Evolutionary conservation across 2,888 invertebrate genomes (phyloP).

Genomic region (Azorinus chamasolen): DNA sequence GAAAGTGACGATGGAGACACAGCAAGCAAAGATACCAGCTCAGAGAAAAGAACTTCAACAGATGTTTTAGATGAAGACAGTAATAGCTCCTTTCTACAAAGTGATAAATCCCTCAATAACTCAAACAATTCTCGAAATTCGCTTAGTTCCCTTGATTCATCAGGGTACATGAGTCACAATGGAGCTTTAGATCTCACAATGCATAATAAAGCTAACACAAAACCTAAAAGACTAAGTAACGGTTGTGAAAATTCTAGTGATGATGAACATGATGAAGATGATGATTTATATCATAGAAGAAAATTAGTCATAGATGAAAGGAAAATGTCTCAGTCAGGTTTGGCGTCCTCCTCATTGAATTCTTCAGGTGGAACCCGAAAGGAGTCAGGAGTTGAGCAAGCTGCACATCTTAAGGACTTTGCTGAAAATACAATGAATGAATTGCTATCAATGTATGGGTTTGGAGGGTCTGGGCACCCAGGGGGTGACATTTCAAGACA

Average conservation of each 20-base stretch:
- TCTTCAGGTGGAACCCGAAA: constrained; percentile 2
- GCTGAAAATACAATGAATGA: constrained; percentile 94
- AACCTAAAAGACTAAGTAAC: background rate
- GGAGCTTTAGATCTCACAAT: constrained; percentile 61
- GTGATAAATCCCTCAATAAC: constrained; percentile 38
- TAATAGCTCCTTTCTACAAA: constrained; percentile 29
- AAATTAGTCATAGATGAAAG: constrained; percentile 44
- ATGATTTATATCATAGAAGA: constrained; percentile 41
- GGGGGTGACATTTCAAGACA: constrained; percentile 88
- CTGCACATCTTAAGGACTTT: constrained; percentile 89
- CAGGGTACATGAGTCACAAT: constrained; percentile 13
- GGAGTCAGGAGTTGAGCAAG: constrained; percentile 42
- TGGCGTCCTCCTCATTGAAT: constrained; percentile 6
- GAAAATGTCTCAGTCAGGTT: constrained; percentile 2
- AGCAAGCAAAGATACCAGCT: constrained; percentile 15
- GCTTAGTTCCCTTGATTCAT: constrained; percentile 5
- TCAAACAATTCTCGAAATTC: constrained; percentile 46
- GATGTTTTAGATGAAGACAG: constrained; percentile 34
- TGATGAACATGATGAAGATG: constrained; percentile 59
- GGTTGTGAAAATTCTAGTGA: constrained; percentile 44
- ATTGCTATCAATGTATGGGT: constrained; percentile 91
- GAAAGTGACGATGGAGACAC: constrained; percentile 33
- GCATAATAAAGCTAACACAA: constrained; percentile 11
- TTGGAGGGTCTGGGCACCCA: constrained; percentile 89
- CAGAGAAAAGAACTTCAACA: constrained; percentile 19